Conservation (phyloP, 1,140 invertebrate genomes). For the Meloidogyne exigua region DNA sequence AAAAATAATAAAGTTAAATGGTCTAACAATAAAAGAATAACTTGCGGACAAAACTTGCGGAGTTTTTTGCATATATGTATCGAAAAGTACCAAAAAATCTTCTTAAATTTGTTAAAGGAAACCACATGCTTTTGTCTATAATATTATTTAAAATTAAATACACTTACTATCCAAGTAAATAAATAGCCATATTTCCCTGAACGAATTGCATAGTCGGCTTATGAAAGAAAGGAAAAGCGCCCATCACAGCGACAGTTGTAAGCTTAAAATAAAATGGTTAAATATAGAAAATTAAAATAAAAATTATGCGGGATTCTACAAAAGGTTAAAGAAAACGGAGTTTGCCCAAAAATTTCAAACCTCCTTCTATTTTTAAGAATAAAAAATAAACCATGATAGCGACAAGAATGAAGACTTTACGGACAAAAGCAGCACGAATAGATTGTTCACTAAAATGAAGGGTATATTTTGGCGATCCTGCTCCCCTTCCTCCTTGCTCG, state of each 20-base stretch:
- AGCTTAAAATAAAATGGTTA: conserved; percentile 30
- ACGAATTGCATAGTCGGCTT: conserved; percentile 40
- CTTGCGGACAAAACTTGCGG: too few species aligned
- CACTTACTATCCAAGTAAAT: conserved; percentile 13
- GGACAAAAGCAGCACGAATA: conserved; percentile 59
- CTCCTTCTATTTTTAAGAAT: neutral
- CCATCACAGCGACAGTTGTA: conserved; percentile 55
- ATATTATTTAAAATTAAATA: neutral
- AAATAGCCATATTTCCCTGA: conserved; percentile 36
- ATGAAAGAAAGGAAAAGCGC: conserved; percentile 59
- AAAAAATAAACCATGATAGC: conserved; percentile 53
- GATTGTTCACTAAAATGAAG: conserved; percentile 40
- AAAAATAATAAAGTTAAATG: too few species aligned
- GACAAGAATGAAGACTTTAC: conserved; percentile 59
- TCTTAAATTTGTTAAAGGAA: too few species aligned
- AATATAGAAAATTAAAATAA: too few species aligned
- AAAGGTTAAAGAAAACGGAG: too few species aligned
- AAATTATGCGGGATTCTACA: too few species aligned
- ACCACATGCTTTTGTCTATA: neutral
- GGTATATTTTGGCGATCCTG: conserved; percentile 34
- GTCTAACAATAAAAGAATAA: too few species aligned
- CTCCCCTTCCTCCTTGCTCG: conserved; percentile 27
- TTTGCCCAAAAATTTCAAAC: too few species aligned
- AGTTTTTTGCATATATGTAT: too few species aligned
- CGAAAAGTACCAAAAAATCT: too few species aligned